A percentile compares a stretch with the other conserved stretches of the same genome.
phyloP scores from a whole-genome alignment of 2,888 invertebrate species.

The Tridacna crocea region DNA sequence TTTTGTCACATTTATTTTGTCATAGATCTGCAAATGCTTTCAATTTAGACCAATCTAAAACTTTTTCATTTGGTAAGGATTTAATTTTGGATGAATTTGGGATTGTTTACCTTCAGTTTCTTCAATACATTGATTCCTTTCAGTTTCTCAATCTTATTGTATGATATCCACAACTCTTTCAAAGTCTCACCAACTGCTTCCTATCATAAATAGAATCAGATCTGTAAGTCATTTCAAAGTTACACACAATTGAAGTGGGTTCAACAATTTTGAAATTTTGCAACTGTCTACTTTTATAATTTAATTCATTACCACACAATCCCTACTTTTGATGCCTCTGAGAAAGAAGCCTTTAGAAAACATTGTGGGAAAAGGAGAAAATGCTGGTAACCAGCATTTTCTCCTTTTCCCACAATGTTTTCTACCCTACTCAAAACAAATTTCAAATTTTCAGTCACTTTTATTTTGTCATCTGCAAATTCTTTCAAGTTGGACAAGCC shows the following conservation, averaged over 20 bases:
- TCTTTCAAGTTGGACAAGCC: too few species aligned
- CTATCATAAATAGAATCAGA: slow-evolving; percentile 56
- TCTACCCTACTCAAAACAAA: neutral
- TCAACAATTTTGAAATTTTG: neutral
- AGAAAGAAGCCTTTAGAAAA: too few species aligned
- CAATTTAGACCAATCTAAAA: too few species aligned
- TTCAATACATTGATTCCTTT: slow-evolving; percentile 93
- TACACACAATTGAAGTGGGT: neutral
- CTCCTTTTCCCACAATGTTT: neutral
- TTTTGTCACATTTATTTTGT: too few species aligned
- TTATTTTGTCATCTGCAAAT: too few species aligned
- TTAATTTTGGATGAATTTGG: neutral
- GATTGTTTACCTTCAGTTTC: slow-evolving; percentile 89
- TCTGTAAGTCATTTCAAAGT: neutral
- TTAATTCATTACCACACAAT: too few species aligned
- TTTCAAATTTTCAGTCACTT: too few species aligned
- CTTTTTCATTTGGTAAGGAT: too few species aligned
- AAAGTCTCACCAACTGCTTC: slow-evolving; percentile 94
- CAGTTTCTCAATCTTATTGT: slow-evolving; percentile 95
- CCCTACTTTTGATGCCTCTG: too few species aligned
- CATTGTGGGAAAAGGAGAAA: neutral
- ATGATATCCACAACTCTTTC: slow-evolving; percentile 97
- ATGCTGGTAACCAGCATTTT: neutral
- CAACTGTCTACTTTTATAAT: neutral
- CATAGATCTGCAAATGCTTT: too few species aligned